Evolutionary conservation across 2,113 vertebrate genomes (phyloP).

Genomic region (Ceyx melanurus): DNA sequence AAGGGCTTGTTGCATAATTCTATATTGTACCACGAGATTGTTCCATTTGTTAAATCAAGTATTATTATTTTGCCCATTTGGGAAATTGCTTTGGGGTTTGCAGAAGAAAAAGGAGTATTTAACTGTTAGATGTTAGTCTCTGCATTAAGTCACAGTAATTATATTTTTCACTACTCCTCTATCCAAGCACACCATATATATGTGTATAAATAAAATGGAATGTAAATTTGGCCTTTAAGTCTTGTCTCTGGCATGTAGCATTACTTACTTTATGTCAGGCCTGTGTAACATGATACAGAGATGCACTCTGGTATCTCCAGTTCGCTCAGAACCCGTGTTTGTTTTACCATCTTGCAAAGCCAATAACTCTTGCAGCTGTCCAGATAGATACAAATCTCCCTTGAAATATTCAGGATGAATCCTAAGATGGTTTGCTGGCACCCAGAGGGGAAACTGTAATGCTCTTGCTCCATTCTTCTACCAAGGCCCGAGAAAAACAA

Average conservation of each 20-base stretch:
- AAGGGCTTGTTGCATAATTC: not conserved
- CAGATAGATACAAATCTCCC: constrained; percentile 67
- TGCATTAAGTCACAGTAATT: constrained; percentile 29
- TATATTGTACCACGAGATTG: not conserved
- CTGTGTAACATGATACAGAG: constrained; percentile 36
- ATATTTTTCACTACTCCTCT: not conserved
- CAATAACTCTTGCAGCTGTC: constrained; percentile 72
- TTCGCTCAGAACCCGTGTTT: constrained; percentile 50
- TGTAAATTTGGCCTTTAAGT: constrained; percentile 68
- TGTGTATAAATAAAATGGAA: constrained; percentile 57
- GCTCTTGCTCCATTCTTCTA: constrained; percentile 14
- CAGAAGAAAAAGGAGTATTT: not conserved
- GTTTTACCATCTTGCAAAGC: constrained; percentile 64
- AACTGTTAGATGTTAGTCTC: not conserved
- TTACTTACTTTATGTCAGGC: constrained; percentile 35
- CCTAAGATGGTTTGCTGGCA: constrained; percentile 34
- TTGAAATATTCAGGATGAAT: constrained; percentile 60
- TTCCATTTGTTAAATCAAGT: not conserved
- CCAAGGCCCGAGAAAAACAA: not conserved
- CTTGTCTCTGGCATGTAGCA: not conserved
- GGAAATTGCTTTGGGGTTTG: not conserved
- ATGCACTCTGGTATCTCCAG: constrained; percentile 50
- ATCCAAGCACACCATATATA: constrained; percentile 4
- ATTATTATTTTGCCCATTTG: constrained; percentile 6
- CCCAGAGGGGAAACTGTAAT: constrained; percentile 14